Base-by-base conservation (phyloP, 1,140 invertebrate species). In the Drosophila sulfurigaster region DNA sequence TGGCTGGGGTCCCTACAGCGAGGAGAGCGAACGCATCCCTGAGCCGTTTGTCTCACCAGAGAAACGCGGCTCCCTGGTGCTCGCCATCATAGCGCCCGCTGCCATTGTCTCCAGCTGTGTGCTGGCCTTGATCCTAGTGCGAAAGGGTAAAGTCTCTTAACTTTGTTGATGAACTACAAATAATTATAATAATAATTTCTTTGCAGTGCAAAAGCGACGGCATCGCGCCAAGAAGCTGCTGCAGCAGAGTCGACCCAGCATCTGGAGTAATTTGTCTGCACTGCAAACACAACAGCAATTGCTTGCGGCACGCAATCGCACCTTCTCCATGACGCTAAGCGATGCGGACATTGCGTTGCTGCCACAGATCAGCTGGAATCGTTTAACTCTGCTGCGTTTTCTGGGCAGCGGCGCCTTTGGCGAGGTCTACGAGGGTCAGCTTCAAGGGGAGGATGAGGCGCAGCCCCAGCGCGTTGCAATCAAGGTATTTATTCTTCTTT, bases 361-460 rank as follows among this genome's bases (percentile, higher is more conserved):
- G n/a, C 97, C 97, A 0, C 97, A 97, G 88, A 96, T 99, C 54
- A 94, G 95, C 30, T 94, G 96, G 59, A 96, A 96, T 48, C 95
- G 96, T 4, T 96, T 99, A 45, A 96, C 95, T 0, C 92, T 98
- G 1, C 96, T 95, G 0, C 97, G 98, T 91, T 98, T 98, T 87
- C 93, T 99, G 43, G 98, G 98, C 0, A 98, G 97, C 71, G 99
- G 98, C 1, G 98, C 98, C n/a, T 99, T 99, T 91, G 98, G 98
- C 2, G 98, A 99, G 93, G 98, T 99, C 1, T 99, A 97, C 91
- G 97, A 99, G 94, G 98, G 98, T 0, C 94, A 95, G 45, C 95
- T 96, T 0, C 95, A 95, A 25, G 94, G 94, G 38, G 94, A 93
- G 5, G 94, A 93, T 35, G 93, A 93, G 7, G 94, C 93, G n/a